Evolutionary conservation across 2,888 invertebrate genomes (phyloP).

Genomic region (Drosophila subquinaria): DNA sequence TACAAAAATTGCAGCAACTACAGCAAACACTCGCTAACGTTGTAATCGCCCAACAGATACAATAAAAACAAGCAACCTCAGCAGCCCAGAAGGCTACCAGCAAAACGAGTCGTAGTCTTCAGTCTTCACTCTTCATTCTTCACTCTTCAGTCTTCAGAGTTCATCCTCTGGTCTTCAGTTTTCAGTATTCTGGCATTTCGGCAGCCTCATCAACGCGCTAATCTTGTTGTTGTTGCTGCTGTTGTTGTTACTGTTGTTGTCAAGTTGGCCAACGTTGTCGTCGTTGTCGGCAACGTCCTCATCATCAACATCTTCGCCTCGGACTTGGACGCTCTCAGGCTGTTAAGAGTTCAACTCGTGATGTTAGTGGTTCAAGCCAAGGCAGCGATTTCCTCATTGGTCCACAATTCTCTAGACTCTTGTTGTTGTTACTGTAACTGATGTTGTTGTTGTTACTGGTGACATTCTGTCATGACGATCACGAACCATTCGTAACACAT

Average conservation of each 20-base stretch:
- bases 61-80: conserved; percentile 73
- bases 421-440: conserved; percentile 26
- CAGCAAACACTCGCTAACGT: conserved; percentile 60
- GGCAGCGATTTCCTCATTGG: conserved; percentile 79
- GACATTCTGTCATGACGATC: conserved; percentile 82
- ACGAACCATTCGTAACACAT: conserved; percentile 82
- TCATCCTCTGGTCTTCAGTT: conserved; percentile 16
- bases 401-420: conserved; percentile 53
- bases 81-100: conserved; percentile 62
- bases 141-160: conserved; percentile 13
- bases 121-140: conserved; percentile 12
- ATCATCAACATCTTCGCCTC: conserved; percentile 64
- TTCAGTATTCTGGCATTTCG: conserved; percentile 55
- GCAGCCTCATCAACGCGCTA: conserved; percentile 73
- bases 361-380: conserved; percentile 80
- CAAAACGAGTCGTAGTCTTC: conserved; percentile 41
- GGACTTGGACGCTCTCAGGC: conserved; percentile 69
- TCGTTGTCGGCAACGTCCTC: conserved; percentile 64
- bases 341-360: conserved; percentile 84
- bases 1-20: conserved; percentile 29
- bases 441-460: conserved; percentile 59
- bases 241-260: conserved; percentile 49
- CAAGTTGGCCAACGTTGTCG: conserved; percentile 45
- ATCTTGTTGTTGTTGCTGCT: conserved; percentile 56
- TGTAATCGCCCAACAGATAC: conserved; percentile 66